Conservation (phyloP, 2,888 invertebrate species). For the Acanthococcus lagerstroemiae region DNA sequence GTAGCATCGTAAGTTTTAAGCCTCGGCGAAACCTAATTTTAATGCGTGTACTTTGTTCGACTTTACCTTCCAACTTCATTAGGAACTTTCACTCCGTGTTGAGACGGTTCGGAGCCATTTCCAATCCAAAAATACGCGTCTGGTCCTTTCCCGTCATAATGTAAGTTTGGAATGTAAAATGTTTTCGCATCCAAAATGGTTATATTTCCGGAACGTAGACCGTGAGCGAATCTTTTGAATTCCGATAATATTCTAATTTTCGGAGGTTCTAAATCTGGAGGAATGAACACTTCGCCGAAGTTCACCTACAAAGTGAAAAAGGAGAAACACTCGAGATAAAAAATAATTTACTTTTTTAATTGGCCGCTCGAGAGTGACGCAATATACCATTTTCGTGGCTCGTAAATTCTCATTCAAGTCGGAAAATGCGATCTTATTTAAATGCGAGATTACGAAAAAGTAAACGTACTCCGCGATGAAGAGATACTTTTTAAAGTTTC, state of each 20-base stretch:
- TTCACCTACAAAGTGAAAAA: slow-evolving; percentile 55
- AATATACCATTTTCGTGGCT: too few species aligned
- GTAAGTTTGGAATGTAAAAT: slow-evolving; percentile 81
- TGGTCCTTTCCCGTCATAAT: slow-evolving; percentile 83
- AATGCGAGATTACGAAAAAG: too few species aligned
- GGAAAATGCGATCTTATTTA: too few species aligned
- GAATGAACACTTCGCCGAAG: slow-evolving; percentile 77
- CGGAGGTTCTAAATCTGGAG: slow-evolving; percentile 65
- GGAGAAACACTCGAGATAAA: slow-evolving; percentile 8
- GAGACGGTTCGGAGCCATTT: slow-evolving; percentile 67
- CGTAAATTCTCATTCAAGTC: too few species aligned
- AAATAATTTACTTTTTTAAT: too few species aligned
- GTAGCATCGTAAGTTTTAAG: too few species aligned
- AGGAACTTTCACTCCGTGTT: slow-evolving; percentile 76
- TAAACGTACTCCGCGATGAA: too few species aligned
- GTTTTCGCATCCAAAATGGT: slow-evolving; percentile 85
- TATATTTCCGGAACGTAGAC: slow-evolving; percentile 79
- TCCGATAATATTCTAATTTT: slow-evolving; percentile 71
- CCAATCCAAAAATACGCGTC: slow-evolving; percentile 95
- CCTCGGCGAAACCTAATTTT: too few species aligned
- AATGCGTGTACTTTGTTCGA: too few species aligned
- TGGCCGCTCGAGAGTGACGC: too few species aligned
- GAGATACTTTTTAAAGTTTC: too few species aligned
- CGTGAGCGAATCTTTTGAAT: slow-evolving; percentile 77
- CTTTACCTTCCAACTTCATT: slow-evolving; percentile 72